Evolutionary conservation across 2,113 vertebrate species (phyloP).

Genomic region (Corydoras sp.): DNA sequence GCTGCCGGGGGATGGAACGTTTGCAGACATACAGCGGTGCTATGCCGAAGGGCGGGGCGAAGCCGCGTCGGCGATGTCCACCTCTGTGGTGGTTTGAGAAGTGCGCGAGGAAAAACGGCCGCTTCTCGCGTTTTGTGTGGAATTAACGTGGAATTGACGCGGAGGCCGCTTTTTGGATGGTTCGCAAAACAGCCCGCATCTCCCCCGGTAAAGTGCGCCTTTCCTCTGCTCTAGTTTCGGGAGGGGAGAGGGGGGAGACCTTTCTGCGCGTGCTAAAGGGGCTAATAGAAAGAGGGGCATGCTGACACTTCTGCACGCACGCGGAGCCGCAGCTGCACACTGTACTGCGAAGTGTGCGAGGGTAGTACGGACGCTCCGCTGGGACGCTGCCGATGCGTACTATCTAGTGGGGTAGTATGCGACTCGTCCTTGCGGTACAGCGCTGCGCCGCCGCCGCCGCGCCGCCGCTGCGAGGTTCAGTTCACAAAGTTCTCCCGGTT

Average conservation of each 20-base stretch:
- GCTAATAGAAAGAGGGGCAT: conserved; percentile 41
- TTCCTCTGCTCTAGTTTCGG: background rate
- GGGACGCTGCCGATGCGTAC: background rate
- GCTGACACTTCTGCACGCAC: conserved; percentile 40
- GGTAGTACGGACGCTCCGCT: no score
- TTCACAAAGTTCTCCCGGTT: no score
- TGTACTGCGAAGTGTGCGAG: background rate
- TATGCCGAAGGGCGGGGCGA: conserved; percentile 56
- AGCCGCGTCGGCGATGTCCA: conserved; percentile 56
- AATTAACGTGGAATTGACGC: conserved; percentile 59
- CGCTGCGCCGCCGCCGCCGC: background rate
- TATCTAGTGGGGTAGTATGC: background rate
- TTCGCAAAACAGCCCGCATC: conserved; percentile 15
- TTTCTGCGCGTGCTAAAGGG: conserved; percentile 20
- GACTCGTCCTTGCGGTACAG: background rate
- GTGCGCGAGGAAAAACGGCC: conserved; percentile 36
- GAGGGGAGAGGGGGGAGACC: background rate
- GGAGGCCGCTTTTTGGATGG: conserved; percentile 1
- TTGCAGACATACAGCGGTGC: conserved; percentile 59
- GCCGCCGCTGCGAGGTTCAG: no score
- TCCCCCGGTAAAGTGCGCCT: conserved; percentile 24
- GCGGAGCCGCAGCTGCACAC: background rate
- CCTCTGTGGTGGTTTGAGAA: conserved; percentile 52
- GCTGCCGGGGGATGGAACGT: conserved; percentile 47
- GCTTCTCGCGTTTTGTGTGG: conserved; percentile 42